phyloP scores from a whole-genome alignment of 2,113 vertebrate genomes.

The Myotis davidii region DNA sequence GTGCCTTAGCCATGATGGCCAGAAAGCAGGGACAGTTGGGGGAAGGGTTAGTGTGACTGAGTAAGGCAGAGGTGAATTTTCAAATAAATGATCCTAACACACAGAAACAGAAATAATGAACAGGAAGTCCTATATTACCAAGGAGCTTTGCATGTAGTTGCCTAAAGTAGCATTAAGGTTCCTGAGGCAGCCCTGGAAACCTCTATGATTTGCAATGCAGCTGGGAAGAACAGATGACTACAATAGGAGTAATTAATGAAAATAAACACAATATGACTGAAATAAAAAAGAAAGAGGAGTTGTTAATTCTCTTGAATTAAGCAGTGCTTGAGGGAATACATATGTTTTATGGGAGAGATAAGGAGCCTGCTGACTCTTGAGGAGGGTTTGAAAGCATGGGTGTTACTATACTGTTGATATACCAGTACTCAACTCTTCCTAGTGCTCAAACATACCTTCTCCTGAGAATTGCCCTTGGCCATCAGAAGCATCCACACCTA shows the following conservation, averaged over 20 bases:
- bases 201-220: background rate
- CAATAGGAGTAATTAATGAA: background rate
- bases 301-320: background rate
- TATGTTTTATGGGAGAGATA: background rate
- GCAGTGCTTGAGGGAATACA: background rate
- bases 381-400: background rate
- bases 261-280: background rate
- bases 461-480: background rate
- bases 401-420: rapidly evolving
- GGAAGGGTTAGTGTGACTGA: rapidly evolving
- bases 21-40: background rate
- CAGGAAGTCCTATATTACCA: background rate
- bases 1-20: background rate
- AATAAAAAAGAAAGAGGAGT: background rate
- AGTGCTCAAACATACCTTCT: background rate
- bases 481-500: background rate
- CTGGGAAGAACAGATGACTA: background rate
- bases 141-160: background rate
- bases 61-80: background rate
- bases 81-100: background rate
- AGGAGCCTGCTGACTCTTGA: background rate
- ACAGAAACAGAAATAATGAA: background rate
- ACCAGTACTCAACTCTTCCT: rapidly evolving
- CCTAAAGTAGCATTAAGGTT: background rate
- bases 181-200: background rate